Conservation (phyloP, 2,797 vertebrate species). For the Ambastaia sidthimunki region DNA sequence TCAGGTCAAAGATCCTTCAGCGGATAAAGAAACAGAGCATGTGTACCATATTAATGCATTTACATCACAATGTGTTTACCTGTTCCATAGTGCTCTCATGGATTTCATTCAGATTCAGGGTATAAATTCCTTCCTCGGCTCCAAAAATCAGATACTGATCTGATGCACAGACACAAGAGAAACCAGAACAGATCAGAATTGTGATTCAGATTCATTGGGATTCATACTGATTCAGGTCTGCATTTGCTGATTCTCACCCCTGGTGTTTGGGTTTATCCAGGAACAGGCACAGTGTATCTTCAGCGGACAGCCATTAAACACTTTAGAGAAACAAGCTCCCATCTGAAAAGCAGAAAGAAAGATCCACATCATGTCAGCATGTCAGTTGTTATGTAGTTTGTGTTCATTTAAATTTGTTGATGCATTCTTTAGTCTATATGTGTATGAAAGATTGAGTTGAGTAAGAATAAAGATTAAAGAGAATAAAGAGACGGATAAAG, state of each 20-base stretch:
- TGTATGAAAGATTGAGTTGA: conserved; percentile 14
- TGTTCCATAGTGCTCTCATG: conserved; percentile 98
- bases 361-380: background rate
- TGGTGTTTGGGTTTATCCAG: conserved; percentile 97
- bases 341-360: conserved; percentile 77
- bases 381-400: background rate
- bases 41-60: background rate
- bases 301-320: conserved; percentile 95
- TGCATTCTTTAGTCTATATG: conserved; percentile 26
- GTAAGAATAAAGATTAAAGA: no score
- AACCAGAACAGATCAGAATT: conserved; percentile 27
- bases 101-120: conserved; percentile 95
- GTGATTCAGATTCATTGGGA: background rate
- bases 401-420: background rate
- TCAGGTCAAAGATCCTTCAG: background rate
- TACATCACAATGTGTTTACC: conserved; percentile 71
- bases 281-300: conserved; percentile 97
- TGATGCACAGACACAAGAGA: conserved; percentile 68
- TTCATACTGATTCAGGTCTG: background rate
- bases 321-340: conserved; percentile 98
- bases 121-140: conserved; percentile 97
- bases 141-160: conserved; percentile 98
- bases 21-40: background rate
- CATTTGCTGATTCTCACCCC: conserved; percentile 77
- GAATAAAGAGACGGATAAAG: conserved; percentile 34